Evolutionary conservation across 1,140 invertebrate genomes (phyloP).

Genomic region (Ridgeia piscesae): DNA sequence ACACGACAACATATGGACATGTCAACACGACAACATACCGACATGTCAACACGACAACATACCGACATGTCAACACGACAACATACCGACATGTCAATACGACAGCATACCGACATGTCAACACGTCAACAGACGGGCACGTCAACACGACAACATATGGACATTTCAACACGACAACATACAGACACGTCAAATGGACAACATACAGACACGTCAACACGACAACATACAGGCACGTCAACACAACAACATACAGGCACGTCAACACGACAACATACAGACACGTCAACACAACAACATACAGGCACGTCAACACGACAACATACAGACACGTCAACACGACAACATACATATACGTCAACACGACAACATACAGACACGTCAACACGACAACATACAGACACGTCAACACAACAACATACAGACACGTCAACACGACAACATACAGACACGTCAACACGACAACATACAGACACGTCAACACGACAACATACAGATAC

Average conservation of each 20-base stretch:
- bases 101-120: no score
- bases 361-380: no score
- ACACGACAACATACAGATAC: no score
- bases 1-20: no score
- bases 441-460: no score
- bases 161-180: neutral
- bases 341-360: neutral
- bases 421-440: neutral
- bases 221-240: neutral
- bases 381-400: neutral
- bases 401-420: neutral
- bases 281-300: neutral
- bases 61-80: neutral
- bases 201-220: neutral
- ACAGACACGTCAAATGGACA: neutral
- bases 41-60: neutral
- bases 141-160: neutral
- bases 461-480: neutral
- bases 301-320: neutral
- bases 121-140: no score
- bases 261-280: neutral
- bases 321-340: no score
- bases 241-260: no score
- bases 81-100: neutral
- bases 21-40: neutral